Evolutionary conservation across 2,888 invertebrate species (phyloP), one percentile per base, ranked within the genome.

Genomic region (Spodoptera exigua): DNA sequence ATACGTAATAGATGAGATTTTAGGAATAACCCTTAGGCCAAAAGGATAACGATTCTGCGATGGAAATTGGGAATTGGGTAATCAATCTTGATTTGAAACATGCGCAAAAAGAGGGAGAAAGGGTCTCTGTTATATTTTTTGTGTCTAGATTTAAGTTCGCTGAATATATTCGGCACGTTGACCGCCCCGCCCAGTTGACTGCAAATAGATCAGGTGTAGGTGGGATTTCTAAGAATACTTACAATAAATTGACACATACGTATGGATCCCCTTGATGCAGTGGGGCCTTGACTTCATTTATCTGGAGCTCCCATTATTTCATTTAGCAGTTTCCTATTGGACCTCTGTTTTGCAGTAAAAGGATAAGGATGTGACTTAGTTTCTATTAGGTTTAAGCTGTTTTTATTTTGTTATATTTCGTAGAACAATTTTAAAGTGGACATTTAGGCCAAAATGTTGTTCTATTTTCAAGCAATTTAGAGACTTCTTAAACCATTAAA

Each of bases 201-300:
- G 75, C 81, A 91, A 93, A 93, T 92, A 92, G 92, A 90, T 82
- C 70, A 78, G 73, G 80, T 81, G 93, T 91, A 90, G 91, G 92
- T 88, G 90, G 86, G 74, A 78, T 82, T 84, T 85, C 91, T 89
- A 88, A 89, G 85, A 91, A 91, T 92, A 90, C 78, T 76, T 78
- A 76, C 73, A 77, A 81, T 84, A 82, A 82, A 81, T 79, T 79
- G 77, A 80, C 78, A 78, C 69, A 64, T 59, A 64, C 59, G 54
- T 58, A 48, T 69, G 56, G 62, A 67, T 70, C 75, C 70, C 77
- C 71, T 70, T 65, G 67, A 65, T 71, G 61, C 48, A 64, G 66
- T 71, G 67, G 45, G 74, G 71, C 78, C 82, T 78, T 80, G 76
- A 79, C 79, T 70, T 54, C 58, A 46, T 77, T 79, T 74, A 62